Evolutionary conservation across 2,888 invertebrate genomes (phyloP).

Genomic region (Microdon myrmicae): DNA sequence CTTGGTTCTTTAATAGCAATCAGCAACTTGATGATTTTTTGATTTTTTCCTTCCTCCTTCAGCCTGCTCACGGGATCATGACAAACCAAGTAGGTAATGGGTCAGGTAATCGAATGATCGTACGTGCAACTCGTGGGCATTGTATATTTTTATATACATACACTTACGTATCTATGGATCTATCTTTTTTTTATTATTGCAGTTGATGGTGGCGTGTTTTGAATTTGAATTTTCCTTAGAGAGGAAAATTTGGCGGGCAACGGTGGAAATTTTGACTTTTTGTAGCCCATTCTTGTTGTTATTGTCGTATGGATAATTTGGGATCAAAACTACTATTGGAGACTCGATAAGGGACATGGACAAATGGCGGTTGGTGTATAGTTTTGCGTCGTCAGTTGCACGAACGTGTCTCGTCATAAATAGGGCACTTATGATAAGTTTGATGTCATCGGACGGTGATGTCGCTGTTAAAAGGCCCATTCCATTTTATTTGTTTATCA

Average conservation of each 20-base stretch:
- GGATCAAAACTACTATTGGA: too few relatives aligned
- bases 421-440: constrained; percentile 44
- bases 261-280: constrained; percentile 29
- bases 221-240: not conserved
- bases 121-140: constrained; percentile 48
- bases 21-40: constrained; percentile 48
- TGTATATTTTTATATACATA: constrained; percentile 11
- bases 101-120: constrained; percentile 52
- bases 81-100: constrained; percentile 45
- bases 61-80: constrained; percentile 26
- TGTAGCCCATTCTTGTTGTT: constrained; percentile 7
- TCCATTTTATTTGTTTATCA: constrained; percentile 9
- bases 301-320: too few relatives aligned
- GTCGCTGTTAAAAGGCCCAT: constrained; percentile 18
- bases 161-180: too few relatives aligned
- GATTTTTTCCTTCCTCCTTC: constrained; percentile 19
- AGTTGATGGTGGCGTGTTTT: too few relatives aligned
- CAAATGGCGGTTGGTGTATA: too few relatives aligned
- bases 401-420: constrained; percentile 44
- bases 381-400: too few relatives aligned
- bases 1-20: constrained; percentile 43
- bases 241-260: not conserved
- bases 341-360: too few relatives aligned
- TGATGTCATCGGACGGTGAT: constrained; percentile 15
- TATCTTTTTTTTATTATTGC: too few relatives aligned